These are phyloP conservation scores for Rhogogaster chlorosoma DNA, from an alignment of 2,888 invertebrate species.

Conservation along the genomic window DNA sequence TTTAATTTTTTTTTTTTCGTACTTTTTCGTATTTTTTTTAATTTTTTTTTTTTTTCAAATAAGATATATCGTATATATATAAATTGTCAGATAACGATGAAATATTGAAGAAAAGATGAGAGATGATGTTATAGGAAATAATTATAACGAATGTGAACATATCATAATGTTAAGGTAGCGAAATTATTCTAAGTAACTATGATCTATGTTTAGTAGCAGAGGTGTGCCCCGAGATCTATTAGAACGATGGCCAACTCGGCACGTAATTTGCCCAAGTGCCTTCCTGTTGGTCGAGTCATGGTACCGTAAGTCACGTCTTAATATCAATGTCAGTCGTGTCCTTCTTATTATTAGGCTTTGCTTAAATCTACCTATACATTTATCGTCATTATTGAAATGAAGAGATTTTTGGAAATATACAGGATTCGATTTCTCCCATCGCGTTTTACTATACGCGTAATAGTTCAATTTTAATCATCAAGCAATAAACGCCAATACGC, in stretches of 20 bases:
- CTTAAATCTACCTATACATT: neutral
- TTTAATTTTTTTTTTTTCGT: neutral
- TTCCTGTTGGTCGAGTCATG: conserved; percentile 76
- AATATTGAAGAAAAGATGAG: conserved; percentile 55
- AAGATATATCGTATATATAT: neutral
- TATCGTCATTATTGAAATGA: neutral
- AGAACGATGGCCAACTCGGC: conserved; percentile 74
- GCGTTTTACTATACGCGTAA: neutral
- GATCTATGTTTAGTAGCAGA: conserved; percentile 49
- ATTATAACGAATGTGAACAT: conserved; percentile 75
- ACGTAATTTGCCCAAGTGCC: conserved; percentile 77
- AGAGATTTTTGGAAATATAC: neutral
- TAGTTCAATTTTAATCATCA: neutral
- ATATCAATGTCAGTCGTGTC: conserved; percentile 58
- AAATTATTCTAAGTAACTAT: conserved; percentile 51
- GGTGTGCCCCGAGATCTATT: conserved; percentile 71
- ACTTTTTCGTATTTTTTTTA: too few relatives aligned
- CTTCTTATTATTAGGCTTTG: conserved; percentile 9
- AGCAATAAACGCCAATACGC: conserved; percentile 9
- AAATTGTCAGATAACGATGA: neutral
- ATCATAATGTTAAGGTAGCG: conserved; percentile 72
- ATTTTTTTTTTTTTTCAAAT: neutral
- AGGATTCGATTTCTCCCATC: neutral
- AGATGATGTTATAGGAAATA: conserved; percentile 49
- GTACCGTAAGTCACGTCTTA: conserved; percentile 66